Evolutionary conservation across 2,888 invertebrate species (phyloP).

Genomic region (Oconnorella tubifera): DNA sequence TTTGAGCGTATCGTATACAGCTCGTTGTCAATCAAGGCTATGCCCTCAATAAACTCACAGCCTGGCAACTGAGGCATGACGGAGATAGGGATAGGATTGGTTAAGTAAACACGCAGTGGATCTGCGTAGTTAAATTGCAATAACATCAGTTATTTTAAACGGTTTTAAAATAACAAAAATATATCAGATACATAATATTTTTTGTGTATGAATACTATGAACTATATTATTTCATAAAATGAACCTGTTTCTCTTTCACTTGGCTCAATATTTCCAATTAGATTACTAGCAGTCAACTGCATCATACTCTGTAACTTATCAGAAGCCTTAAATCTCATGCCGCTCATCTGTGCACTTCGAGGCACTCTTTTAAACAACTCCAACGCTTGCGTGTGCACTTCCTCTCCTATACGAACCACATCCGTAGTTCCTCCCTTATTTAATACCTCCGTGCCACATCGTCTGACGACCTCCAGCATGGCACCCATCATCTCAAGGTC

Average conservation of each 20-base stretch:
- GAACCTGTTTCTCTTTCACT: background rate
- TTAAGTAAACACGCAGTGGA: background rate
- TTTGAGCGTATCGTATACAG: conserved; percentile 8
- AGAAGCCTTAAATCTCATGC: background rate
- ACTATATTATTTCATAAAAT: too few relatives aligned
- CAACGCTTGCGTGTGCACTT: background rate
- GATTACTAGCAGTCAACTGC: conserved; percentile 4
- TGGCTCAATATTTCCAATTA: background rate
- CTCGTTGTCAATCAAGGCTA: conserved; percentile 8
- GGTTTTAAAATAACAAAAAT: too few relatives aligned
- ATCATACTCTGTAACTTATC: background rate
- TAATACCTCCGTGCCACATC: background rate
- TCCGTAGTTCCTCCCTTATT: background rate
- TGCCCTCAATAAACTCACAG: background rate
- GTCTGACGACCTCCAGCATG: background rate
- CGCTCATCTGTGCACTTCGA: background rate
- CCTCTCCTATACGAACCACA: background rate
- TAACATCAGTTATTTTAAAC: too few relatives aligned
- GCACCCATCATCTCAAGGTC: background rate
- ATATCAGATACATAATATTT: too few relatives aligned
- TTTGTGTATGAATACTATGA: too few relatives aligned
- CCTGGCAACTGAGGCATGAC: background rate
- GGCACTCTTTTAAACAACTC: background rate
- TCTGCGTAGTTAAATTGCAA: too few relatives aligned
- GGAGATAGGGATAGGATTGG: background rate